A percentile compares a stretch with the other conserved stretches of the same genome.
Evolutionary conservation across 2,888 invertebrate genomes (phyloP).

Genomic region (Ethmia dodecea): DNA sequence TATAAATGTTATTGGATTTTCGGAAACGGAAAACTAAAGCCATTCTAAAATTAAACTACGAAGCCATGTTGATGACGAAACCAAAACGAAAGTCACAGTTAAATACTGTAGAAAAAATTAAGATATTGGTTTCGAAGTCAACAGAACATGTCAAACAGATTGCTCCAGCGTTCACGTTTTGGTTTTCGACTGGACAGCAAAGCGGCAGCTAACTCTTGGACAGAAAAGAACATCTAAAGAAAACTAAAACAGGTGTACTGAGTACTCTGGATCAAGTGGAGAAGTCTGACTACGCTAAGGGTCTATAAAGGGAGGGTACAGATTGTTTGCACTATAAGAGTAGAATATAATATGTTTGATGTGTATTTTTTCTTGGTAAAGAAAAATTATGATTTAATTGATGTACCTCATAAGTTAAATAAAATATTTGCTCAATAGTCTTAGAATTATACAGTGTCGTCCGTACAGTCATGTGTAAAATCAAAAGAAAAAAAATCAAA

Average conservation of each 20-base stretch:
- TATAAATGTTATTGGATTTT: constrained; percentile 23
- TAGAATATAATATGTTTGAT: too few species aligned
- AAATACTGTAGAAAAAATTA: not conserved
- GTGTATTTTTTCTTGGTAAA: too few species aligned
- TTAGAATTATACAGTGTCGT: too few species aligned
- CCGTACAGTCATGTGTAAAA: constrained; percentile 33
- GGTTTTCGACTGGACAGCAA: constrained; percentile 58
- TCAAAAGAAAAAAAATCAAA: constrained; percentile 46
- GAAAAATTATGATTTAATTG: too few species aligned
- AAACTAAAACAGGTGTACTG: constrained; percentile 25
- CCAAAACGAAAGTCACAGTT: constrained; percentile 10
- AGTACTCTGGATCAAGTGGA: constrained; percentile 24
- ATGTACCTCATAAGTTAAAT: too few species aligned
- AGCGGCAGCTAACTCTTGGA: constrained; percentile 43
- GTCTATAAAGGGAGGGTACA: too few species aligned
- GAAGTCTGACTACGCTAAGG: constrained; percentile 18
- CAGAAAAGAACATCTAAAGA: constrained; percentile 37
- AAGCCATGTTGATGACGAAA: constrained; percentile 44
- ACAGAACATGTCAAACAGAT: constrained; percentile 35
- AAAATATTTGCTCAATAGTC: too few species aligned
- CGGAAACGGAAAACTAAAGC: constrained; percentile 42
- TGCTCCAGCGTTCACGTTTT: constrained; percentile 44
- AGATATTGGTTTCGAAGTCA: constrained; percentile 25
- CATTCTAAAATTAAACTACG: constrained; percentile 52
- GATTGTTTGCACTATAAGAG: too few species aligned